Base-by-base conservation (phyloP, 2,113 vertebrate species). In the Paramormyrops kingsleyae region DNA sequence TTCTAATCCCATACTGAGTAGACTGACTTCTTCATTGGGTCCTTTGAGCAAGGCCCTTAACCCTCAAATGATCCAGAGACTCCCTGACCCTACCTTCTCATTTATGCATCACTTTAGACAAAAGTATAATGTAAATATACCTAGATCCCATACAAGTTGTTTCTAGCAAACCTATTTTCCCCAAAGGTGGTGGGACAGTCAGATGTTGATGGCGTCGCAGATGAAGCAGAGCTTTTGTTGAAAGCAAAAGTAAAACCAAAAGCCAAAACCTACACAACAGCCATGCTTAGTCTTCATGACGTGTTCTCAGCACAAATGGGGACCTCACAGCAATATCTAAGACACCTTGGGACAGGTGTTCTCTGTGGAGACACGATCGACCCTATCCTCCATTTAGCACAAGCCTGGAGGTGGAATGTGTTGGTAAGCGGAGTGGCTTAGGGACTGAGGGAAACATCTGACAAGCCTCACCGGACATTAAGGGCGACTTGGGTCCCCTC, bases 321-420 rank as follows among this genome's bases (percentile, higher is more conserved):
- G 92, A 93, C 89, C 84, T 89, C 92, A 91, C 91, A 92, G 90
- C 90, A 91, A 90, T 91, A 92, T 93, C 93, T 89, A 91, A 85
- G 90, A 91, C 91, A 91, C 88, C 62, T 87, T 24, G 90, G 92
- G 92, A 90, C 94, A 95, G 93, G 93, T 94, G 94, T 93, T 95
- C 90, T 91, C 77, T 42, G 90, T 91, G 90, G 88, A 94, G 91
- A 93, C 90, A 91, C 85, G 92, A 94, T 94, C 90, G 92, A 94
- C 94, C 92, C 89, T 92, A 91, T 91, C 91, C 86, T 90, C 35
- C 50, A 91, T 92, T 83, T 89, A 91, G 92, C 91, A 90, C 90
- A 88, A 91, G 91, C 27, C 10, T 35, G 70, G 89, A 31, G 53
- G 19, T 31, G 12, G 80, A 83, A 44, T 85, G 70, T 87, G 21